Percentiles rank a stretch among this genome's conserved stretches.
Evolutionary conservation across 2,888 invertebrate species (phyloP).

Genomic region (Zygogramma bicolorata): DNA sequence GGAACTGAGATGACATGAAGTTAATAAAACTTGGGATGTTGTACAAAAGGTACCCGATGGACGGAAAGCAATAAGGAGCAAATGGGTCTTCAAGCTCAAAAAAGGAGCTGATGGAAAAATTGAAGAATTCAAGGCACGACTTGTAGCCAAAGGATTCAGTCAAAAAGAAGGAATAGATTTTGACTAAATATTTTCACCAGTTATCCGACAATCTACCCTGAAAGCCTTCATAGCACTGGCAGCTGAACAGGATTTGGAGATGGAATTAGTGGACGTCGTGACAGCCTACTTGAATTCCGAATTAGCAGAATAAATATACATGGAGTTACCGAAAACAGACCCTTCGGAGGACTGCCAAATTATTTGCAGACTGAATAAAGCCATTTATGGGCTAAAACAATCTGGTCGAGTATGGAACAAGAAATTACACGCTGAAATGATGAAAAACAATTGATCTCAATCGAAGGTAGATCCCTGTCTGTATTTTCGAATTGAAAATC

Average conservation of each 20-base stretch:
- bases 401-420: slow-evolving; percentile 12
- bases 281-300: neutral
- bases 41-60: neutral
- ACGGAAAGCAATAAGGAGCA: neutral
- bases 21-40: neutral
- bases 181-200: neutral
- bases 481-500: neutral
- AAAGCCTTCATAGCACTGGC: neutral
- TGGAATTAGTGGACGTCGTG: slow-evolving; percentile 6
- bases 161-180: no score
- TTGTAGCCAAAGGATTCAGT: no score
- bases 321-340: neutral
- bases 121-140: no score
- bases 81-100: slow-evolving; percentile 3
- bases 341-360: neutral
- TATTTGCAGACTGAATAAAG: neutral
- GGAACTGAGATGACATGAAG: neutral
- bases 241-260: slow-evolving; percentile 8
- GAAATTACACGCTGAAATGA: neutral
- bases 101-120: no score
- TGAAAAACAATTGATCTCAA: neutral
- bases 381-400: no score
- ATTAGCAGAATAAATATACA: slow-evolving; percentile 7
- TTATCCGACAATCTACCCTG: neutral
- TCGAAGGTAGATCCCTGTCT: slow-evolving; percentile 3